Evolutionary conservation across 2,888 invertebrate species (phyloP).

Genomic region (Elegia similella): DNA sequence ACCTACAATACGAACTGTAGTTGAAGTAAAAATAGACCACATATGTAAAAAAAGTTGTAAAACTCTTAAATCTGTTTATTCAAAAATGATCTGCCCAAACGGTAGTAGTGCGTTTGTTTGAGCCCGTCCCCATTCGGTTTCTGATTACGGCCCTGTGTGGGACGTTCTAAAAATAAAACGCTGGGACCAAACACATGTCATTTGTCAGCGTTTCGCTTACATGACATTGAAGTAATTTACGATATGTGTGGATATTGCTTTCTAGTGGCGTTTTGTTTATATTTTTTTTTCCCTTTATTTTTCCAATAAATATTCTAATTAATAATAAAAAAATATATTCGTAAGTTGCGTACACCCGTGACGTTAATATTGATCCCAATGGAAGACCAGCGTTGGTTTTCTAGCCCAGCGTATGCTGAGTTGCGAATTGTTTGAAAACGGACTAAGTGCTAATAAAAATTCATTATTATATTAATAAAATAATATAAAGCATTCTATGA

Average conservation of each 20-base stretch:
- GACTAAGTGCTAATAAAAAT: no score
- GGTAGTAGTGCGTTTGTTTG: slow-evolving; percentile 24
- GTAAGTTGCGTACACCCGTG: no score
- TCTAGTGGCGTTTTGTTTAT: slow-evolving; percentile 41
- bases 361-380: no score
- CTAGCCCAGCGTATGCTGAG: no score
- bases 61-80: slow-evolving; percentile 23
- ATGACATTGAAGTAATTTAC: slow-evolving; percentile 61
- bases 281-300: no score
- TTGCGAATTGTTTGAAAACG: no score
- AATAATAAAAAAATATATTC: no score
- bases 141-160: slow-evolving; percentile 51
- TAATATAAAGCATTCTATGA: no score
- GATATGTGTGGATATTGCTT: slow-evolving; percentile 49
- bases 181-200: slow-evolving; percentile 61
- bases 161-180: slow-evolving; percentile 60
- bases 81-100: slow-evolving; percentile 21
- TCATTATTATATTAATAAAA: no score
- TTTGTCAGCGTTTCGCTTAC: slow-evolving; percentile 69
- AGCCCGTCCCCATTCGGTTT: slow-evolving; percentile 35
- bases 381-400: no score
- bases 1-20: no score
- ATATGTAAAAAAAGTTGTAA: slow-evolving; percentile 4
- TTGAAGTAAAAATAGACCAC: not conserved
- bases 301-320: no score